Base-by-base conservation (phyloP, 2,113 vertebrate species). In the Lichenostomus cassidix region DNA sequence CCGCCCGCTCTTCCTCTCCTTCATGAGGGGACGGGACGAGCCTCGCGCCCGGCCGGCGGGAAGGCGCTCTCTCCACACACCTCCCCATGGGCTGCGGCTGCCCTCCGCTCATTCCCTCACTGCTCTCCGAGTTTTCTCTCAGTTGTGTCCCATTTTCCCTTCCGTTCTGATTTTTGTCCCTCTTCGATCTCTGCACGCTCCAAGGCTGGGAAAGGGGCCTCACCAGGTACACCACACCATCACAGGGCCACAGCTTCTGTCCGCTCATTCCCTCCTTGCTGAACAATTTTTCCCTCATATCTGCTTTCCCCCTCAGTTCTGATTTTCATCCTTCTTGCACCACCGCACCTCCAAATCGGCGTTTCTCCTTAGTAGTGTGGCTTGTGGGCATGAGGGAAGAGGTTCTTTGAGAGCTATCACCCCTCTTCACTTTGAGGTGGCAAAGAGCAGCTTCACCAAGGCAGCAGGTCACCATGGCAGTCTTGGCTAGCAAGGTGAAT, bases 401-500 rank as follows among this genome's bases (percentile, higher is more conserved):
- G 15, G 14, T 7, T 24, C 33, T 63, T 63, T 37, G 5, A 68
- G 29, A 64, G 7, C 44, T 46, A 5, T 29, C 0, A 0, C 15
- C 13, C 3, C 3, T 28, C 41, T 52, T 79, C 0, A 0, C 31
- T 60, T 15, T 8, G 41, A 58, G 68, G 49, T 41, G 83, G 9
- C n/a, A 5, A 5, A 17, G 23, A 12, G 22, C 10, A 10, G 37
- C 49, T 53, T 73, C 58, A 11, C 37, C 2, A 1, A 17, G 73
- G 50, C 52, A 39, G 42, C 1, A 0, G 33, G 29, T 73, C 28
- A 11, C 37, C 7, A 1, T 9, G 59, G 41, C 24, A 15, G n/a
- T 5, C 19, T 39, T 41, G 62, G 22, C 41, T 24, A 7, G 4
- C 0, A 0, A 64, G 28, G 5, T 12, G 3, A 27, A 17, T 4